phyloP scores from a whole-genome alignment of 2,888 invertebrate genomes.

The Imbricaverruca yamaguchii region DNA sequence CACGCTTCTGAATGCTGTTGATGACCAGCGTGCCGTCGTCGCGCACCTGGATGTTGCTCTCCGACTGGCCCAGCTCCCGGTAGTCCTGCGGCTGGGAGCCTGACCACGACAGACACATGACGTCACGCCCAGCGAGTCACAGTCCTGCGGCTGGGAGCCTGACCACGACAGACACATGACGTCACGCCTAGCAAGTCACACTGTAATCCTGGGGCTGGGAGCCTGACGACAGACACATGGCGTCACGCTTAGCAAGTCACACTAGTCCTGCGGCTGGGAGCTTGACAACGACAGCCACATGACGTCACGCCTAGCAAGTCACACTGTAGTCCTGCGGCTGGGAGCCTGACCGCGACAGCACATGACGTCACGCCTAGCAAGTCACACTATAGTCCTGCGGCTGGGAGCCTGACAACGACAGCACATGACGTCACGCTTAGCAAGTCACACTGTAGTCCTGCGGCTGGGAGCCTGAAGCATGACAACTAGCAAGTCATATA shows the following conservation, averaged over 20 bases:
- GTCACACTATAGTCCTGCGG: constrained; percentile 67
- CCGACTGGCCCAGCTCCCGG: constrained; percentile 81
- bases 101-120: background rate
- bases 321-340: constrained; percentile 73
- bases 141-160: constrained; percentile 84
- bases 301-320: too few relatives aligned
- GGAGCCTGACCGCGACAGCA: constrained; percentile 50
- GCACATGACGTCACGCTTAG: too few relatives aligned
- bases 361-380: too few relatives aligned
- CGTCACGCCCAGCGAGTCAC: too few relatives aligned
- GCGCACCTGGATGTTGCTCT: constrained; percentile 74
- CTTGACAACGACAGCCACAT: constrained; percentile 43
- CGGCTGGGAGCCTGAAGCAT: too few relatives aligned
- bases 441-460: too few relatives aligned
- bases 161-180: background rate
- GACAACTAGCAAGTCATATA: too few relatives aligned
- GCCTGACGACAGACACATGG: constrained; percentile 43
- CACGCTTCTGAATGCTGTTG: constrained; percentile 82
- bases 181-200: too few relatives aligned
- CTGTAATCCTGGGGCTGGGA: constrained; percentile 80
- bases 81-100: constrained; percentile 88
- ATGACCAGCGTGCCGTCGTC: constrained; percentile 89
- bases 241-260: too few relatives aligned
- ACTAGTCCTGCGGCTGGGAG: constrained; percentile 75
- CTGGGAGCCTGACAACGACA: constrained; percentile 55